Evolutionary conservation across 2,113 vertebrate genomes (phyloP).

Genomic region (Petroica traversi): DNA sequence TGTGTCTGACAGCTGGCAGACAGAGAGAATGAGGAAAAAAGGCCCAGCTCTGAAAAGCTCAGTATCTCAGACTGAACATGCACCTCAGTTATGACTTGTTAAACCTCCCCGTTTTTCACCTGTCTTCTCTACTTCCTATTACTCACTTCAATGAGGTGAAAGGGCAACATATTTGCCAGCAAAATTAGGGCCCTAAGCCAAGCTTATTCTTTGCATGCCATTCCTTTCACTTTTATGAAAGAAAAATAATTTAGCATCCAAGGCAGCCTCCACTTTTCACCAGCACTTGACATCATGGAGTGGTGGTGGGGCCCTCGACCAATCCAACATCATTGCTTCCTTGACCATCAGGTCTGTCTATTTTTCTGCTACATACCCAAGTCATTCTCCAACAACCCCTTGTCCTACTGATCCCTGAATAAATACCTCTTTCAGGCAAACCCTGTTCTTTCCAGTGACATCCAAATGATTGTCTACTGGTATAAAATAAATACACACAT

Average conservation of each 20-base stretch:
- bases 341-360: not conserved
- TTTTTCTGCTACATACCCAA: not conserved
- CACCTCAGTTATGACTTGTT: not conserved
- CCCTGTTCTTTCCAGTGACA: not conserved
- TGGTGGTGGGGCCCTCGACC: rapidly evolving
- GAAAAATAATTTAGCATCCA: not conserved
- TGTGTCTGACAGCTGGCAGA: not conserved
- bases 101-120: not conserved
- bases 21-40: not conserved
- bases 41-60: not conserved
- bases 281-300: not conserved
- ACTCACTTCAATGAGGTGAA: not conserved
- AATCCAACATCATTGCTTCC: not conserved
- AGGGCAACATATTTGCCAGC: not conserved
- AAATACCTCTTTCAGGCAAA: not conserved
- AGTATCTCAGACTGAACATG: not conserved
- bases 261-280: not conserved
- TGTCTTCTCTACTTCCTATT: not conserved
- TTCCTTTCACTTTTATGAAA: not conserved
- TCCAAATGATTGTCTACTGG: not conserved
- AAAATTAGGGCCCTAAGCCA: not conserved
- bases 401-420: not conserved
- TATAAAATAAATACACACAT: not conserved
- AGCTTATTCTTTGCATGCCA: not conserved
- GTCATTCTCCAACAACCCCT: not conserved